Evolutionary conservation across 2,888 invertebrate genomes (phyloP), one percentile per base, ranked within the genome.

Genomic region (Fragum whitleyi): DNA sequence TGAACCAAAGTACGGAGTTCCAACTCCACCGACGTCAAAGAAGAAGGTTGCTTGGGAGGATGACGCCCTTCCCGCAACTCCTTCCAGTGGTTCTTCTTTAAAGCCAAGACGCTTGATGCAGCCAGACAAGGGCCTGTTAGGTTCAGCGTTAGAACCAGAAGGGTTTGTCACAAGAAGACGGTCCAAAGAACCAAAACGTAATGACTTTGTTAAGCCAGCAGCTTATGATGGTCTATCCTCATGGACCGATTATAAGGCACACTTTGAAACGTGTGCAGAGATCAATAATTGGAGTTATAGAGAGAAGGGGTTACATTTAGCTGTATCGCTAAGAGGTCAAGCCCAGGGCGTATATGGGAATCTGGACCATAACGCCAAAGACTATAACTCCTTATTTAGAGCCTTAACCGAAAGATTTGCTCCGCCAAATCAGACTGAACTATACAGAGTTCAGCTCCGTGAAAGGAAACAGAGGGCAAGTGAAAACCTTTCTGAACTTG

Each of bases 211-310:
- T 23, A 61, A 32, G n/a, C 61, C 32, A 19, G 32, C 61, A 14
- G 28, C 32, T 5, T 61, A 32, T 32, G 61, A 61, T 32, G 61
- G 61, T 29, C 26, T 9, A 32, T 19, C 32, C 11, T 29, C 61
- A 19, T 32, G 61, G 61, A 26, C 28, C n/a, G 61, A 61, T 32
- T 61, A 61, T 19, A 61, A 61, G 29, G 61, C 61, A 32, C 61
- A 32, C n/a, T 61, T 61, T 61, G 32, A 61, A 7, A 32, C 32
- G 2, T 61, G 61, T 61, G 61, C 61, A n/a, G 61, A 32, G 32
- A 29, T 61, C 14, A 61, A 61, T 32, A 32, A 61, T n/a, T 61
- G 61, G 61, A 61, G 19, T 7, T 32, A 32, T 61, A 28, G 14
- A n/a, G n/a, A 61, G 11, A 61, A 61, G 29, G 59, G n/a, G n/a